A percentile compares a stretch with the other conserved stretches of the same genome.
Evolutionary conservation across 2,113 vertebrate genomes (phyloP).

Genomic region (Argyrosomus japonicus): DNA sequence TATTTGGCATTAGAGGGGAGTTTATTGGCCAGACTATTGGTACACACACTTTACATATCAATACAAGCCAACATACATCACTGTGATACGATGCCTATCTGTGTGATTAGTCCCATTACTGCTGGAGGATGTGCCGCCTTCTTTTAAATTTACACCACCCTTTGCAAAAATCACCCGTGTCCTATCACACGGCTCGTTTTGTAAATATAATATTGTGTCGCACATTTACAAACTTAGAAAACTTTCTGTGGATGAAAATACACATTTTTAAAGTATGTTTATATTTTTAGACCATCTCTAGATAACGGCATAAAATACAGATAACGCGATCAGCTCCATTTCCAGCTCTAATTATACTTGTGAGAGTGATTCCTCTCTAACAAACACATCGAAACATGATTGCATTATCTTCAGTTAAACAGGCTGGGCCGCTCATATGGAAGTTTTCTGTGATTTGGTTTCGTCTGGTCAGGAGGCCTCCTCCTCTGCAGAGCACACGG

Average conservation of each 20-base stretch:
- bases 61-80: conserved; percentile 76
- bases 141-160: conserved; percentile 15
- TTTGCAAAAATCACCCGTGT: conserved; percentile 6
- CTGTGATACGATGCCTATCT: conserved; percentile 77
- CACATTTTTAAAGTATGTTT: background rate
- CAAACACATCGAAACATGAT: conserved; percentile 52
- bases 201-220: background rate
- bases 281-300: background rate
- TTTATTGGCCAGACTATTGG: conserved; percentile 74
- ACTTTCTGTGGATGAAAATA: background rate
- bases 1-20: conserved; percentile 62
- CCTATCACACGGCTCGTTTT: background rate
- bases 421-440: conserved; percentile 30
- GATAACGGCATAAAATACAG: background rate
- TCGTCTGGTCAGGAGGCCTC: conserved; percentile 28
- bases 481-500: background rate
- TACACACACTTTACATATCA: conserved; percentile 83
- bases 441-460: conserved; percentile 30
- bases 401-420: conserved; percentile 37
- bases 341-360: conserved; percentile 3
- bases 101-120: conserved; percentile 72
- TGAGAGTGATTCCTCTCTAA: conserved; percentile 37
- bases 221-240: conserved; percentile 1
- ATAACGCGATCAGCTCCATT: conserved; percentile 4
- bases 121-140: background rate